Percentiles rank a stretch among this genome's conserved stretches.
Conservation (phyloP, 1,140 invertebrate species). For the Phymastichus coffea region DNA sequence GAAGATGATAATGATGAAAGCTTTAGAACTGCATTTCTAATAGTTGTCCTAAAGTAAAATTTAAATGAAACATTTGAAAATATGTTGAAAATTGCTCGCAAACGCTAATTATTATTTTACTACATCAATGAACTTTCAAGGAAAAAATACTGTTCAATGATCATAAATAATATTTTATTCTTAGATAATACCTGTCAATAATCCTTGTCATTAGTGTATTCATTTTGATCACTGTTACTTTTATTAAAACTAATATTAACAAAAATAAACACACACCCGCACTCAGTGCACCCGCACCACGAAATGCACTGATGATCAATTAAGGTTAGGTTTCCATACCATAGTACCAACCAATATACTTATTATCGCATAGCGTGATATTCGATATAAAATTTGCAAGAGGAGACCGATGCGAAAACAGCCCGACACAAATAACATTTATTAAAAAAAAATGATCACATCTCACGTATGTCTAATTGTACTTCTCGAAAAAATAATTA, state of each 20-base stretch:
- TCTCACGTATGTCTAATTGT: too few species aligned
- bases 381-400: too few species aligned
- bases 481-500: too few species aligned
- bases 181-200: slow-evolving; percentile 7
- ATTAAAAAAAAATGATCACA: too few species aligned
- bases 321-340: not conserved
- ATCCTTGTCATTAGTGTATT: slow-evolving; percentile 26
- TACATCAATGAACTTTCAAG: not conserved
- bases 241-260: too few species aligned
- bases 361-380: not conserved
- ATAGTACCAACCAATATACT: not conserved
- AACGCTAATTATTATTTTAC: not conserved
- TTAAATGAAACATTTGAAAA: not conserved
- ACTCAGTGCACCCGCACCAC: too few species aligned
- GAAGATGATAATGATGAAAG: too few species aligned
- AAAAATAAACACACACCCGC: too few species aligned
- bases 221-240: slow-evolving; percentile 13
- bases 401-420: too few species aligned
- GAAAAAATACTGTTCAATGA: not conserved
- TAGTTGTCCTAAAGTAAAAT: slow-evolving; percentile 30
- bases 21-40: slow-evolving; percentile 25
- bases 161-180: not conserved
- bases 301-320: not conserved
- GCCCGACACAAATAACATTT: too few species aligned
- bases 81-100: not conserved